phyloP scores from a whole-genome alignment of 2,113 vertebrate genomes.

The Festucalex cinctus region DNA sequence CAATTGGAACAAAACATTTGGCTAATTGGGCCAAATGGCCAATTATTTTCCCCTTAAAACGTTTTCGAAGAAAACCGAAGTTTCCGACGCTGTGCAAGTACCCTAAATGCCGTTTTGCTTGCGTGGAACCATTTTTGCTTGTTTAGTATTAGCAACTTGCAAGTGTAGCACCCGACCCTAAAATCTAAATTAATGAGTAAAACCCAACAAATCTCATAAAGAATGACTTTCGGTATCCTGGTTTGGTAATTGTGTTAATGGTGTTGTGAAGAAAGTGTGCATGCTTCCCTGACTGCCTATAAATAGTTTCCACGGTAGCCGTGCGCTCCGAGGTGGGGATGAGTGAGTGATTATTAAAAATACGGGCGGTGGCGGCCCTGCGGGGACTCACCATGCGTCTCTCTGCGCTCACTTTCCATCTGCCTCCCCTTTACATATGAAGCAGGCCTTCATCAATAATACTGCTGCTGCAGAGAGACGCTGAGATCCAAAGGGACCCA shows the following conservation, averaged over 20 bases:
- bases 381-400: constrained; percentile 31
- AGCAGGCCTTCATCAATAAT: constrained; percentile 45
- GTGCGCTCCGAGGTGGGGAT: constrained; percentile 52
- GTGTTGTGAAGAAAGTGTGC: constrained; percentile 41
- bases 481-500: neutral
- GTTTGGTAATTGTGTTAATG: constrained; percentile 26
- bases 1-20: too few relatives aligned
- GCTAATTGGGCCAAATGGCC: too few relatives aligned
- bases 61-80: too few relatives aligned
- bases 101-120: too few relatives aligned
- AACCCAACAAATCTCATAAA: neutral
- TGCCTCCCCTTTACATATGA: constrained; percentile 32
- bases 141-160: too few relatives aligned
- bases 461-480: constrained; percentile 15
- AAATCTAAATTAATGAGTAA: neutral
- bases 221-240: constrained; percentile 14
- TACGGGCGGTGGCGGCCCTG: constrained; percentile 37
- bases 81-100: too few relatives aligned
- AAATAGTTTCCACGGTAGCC: constrained; percentile 53
- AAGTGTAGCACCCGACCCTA: too few relatives aligned
- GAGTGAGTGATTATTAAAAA: constrained; percentile 68
- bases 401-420: constrained; percentile 37
- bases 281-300: constrained; percentile 49
- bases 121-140: too few relatives aligned
- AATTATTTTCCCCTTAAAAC: too few relatives aligned